Evolutionary conservation across 2,797 vertebrate genomes (phyloP), one percentile per base, ranked within the genome.

Genomic region (Brachyalestes nurse): DNA sequence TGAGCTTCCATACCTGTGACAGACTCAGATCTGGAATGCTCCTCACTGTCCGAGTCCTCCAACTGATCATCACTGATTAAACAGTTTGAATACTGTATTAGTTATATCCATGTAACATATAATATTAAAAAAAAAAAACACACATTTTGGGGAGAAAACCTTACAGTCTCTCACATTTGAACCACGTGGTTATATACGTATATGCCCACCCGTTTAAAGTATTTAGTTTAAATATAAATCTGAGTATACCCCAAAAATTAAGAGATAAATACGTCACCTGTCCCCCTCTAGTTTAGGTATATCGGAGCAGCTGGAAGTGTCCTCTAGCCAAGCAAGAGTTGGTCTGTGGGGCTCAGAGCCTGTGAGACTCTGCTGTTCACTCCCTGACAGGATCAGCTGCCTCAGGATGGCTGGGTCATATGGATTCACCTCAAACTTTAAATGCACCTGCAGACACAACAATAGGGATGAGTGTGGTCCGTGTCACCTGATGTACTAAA

Each of bases 31-130:
- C 97, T 96, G 92, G 98, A 99, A 95, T 97, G 98, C 81, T 99
- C 97, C 91, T 99, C 98, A 74, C 97, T 99, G 92, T 99, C 98
- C 40, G 98, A 99, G 93, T 99, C 98, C 89, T 99, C 98, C 90
- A 99, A 87, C 87, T 99, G 95, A 89, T 99, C 98, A 90, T 99
- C 98, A 89, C 98, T 99, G 88, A 10, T 14, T 60, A 88, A 87
- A 84, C 23, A 86, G 1, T 23, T 23, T 0, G 77, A 75, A 19
- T 60, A 72, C 45, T 34, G 47, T 14, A 57, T 72, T 23, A 49
- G 25, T 49, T 72, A 34, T 34, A 34, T 34, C 34, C 34, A 34
- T 34, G 34, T 34, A 28, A n/a, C n/a, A n/a, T n/a, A n/a, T n/a
- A n/a, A n/a, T 42, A 4, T 42, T 42, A 42, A 8, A 45, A 66